Base-by-base conservation (phyloP, 2,797 vertebrate genomes). In the Sebastes minor region DNA sequence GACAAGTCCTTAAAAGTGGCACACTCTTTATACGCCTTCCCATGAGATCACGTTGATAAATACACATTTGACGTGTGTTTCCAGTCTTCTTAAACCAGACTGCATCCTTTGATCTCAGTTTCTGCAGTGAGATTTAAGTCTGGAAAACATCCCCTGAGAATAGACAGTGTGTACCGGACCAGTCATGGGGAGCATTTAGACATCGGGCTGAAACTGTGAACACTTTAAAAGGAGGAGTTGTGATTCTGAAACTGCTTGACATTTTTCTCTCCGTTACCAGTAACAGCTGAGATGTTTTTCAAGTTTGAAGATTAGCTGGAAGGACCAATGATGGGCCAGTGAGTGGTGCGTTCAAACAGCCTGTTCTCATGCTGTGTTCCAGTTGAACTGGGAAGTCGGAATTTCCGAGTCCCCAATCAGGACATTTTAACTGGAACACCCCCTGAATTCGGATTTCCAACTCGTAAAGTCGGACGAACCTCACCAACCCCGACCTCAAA, bases 71-170 rank as follows among this genome's bases (percentile, higher is more conserved):
- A 62, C 3, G 10, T 18, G 14, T n/a, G n/a, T 30, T 30, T 28
- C 23, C 2, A 18, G 6, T 32, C 22, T 13, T 5, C 25, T 4
- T 10, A 8, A 71, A 35, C 18, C 66, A 64, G 62, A 49, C 27
- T 2, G 7, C 53, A 22, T 56, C 32, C 20, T 86, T 76, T 80
- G 49, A 85, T 78, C 70, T 62, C 13, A 32, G 52, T 18, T 55
- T 72, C 28, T 27, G 28, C 70, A 38, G 2, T 3, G 1, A 59
- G 63, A 71, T 64, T 60, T 23, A 20, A 46, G 62, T 82, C 81
- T 82, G 85, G 76, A 56, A 83, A 81, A 46, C 68, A 57, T 85
- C 82, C 33, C 18, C 60, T 23, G 46, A 52, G 28, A 60, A 53
- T 3, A 33, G 16, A 59, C 14, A 23, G 11, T 2, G 4, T 53